These are phyloP conservation scores for Sterrhoptilus dennistouni DNA, from an alignment of 2,113 vertebrate species.

Conservation along the genomic window DNA sequence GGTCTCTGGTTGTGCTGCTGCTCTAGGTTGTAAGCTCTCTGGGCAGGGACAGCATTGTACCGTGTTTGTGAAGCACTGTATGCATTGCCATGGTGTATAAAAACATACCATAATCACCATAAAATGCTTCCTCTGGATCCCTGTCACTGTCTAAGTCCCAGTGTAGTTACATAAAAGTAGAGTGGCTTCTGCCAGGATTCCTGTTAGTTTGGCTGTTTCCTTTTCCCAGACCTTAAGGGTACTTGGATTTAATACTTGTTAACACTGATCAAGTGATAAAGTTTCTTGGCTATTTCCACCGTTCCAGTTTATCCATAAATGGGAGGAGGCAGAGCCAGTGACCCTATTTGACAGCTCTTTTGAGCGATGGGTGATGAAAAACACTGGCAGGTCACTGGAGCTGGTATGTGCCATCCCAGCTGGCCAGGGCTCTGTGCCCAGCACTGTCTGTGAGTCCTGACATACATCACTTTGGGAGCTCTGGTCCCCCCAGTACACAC, in stretches of 20 bases:
- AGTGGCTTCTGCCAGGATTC: background rate
- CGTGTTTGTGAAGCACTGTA: background rate
- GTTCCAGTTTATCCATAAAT: background rate
- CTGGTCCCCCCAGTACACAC: rapidly evolving
- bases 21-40: slow-evolving; percentile 33
- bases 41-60: slow-evolving; percentile 1
- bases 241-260: background rate
- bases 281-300: background rate
- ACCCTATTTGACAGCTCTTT: background rate
- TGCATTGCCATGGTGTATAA: background rate
- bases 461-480: background rate
- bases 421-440: background rate
- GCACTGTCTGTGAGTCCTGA: rapidly evolving
- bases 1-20: background rate
- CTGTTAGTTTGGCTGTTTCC: background rate
- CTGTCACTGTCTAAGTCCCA: background rate
- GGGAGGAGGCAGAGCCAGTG: background rate
- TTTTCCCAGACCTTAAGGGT: background rate
- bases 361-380: background rate
- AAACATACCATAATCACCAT: background rate
- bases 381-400: background rate
- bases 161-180: background rate
- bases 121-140: background rate
- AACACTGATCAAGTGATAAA: background rate
- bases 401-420: background rate